phyloP scores from a whole-genome alignment of 2,888 invertebrate genomes.

The Strigamia transsilvanica region DNA sequence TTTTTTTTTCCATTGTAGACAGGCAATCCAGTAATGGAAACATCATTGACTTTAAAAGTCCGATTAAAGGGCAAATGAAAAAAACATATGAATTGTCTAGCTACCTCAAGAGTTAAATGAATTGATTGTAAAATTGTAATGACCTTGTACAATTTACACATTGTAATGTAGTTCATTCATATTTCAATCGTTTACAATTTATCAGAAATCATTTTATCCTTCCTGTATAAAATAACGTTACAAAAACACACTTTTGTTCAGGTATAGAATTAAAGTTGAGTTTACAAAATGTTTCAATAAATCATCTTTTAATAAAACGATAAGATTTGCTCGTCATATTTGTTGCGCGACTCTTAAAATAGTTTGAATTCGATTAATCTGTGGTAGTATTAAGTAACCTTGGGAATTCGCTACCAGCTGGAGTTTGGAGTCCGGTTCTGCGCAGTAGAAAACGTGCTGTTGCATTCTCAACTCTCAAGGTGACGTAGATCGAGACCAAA shows the following conservation, averaged over 20 bases:
- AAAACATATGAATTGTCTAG: slow-evolving; percentile 14
- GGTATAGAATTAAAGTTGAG: slow-evolving; percentile 8
- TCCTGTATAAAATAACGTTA: background rate
- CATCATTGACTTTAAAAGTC: background rate
- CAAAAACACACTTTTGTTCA: background rate
- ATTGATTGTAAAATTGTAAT: background rate
- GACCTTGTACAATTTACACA: slow-evolving; percentile 2
- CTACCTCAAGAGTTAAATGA: slow-evolving; percentile 7
- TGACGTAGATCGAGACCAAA: no score
- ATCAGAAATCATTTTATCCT: background rate
- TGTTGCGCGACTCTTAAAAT: no score
- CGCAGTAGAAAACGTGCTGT: no score
- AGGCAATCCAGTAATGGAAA: background rate
- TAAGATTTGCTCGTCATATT: no score
- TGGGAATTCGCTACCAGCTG: no score
- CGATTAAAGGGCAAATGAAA: background rate
- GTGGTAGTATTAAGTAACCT: no score
- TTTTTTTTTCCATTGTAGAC: background rate
- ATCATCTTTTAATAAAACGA: no score
- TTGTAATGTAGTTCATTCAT: slow-evolving; percentile 8
- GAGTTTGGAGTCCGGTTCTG: no score
- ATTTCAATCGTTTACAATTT: background rate
- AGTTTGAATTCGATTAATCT: no score
- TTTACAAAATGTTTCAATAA: background rate
- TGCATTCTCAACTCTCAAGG: no score